Evolutionary conservation across 2,113 vertebrate genomes (phyloP).

Genomic region (Megaleporinus macrocephalus): DNA sequence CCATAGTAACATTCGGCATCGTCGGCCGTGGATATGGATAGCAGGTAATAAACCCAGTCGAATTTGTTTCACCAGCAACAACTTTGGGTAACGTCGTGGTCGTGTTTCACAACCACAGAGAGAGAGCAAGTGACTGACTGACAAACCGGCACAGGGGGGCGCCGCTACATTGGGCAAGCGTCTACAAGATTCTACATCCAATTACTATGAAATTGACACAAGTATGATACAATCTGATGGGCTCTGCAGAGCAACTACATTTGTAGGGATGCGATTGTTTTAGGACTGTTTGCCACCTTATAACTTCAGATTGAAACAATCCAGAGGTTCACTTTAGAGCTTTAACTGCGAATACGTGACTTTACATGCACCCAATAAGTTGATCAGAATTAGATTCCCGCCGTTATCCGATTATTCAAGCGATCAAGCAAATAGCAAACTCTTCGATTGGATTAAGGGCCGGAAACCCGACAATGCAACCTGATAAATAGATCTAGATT

Average conservation of each 20-base stretch:
- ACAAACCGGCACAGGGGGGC: conserved; percentile 40
- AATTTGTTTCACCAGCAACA: conserved; percentile 68
- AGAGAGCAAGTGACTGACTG: conserved; percentile 37
- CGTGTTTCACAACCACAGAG: conserved; percentile 59
- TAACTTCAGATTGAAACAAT: too few relatives aligned
- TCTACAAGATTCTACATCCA: not conserved
- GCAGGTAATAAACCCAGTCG: conserved; percentile 35
- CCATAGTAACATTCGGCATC: conserved; percentile 62
- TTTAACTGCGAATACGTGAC: not conserved
- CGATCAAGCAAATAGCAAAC: too few relatives aligned
- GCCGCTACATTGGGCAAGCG: conserved; percentile 40
- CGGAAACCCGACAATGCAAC: too few relatives aligned
- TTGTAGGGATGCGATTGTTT: not conserved
- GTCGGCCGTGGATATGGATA: conserved; percentile 65
- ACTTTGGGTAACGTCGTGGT: conserved; percentile 73
- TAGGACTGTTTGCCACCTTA: not conserved
- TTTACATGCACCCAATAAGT: too few relatives aligned
- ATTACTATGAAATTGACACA: not conserved
- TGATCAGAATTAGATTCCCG: too few relatives aligned
- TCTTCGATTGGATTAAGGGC: too few relatives aligned
- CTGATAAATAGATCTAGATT: too few relatives aligned
- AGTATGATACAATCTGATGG: not conserved
- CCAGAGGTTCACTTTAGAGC: not conserved
- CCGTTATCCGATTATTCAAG: too few relatives aligned
- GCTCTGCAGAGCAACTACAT: not conserved